Evolutionary conservation across 2,888 invertebrate genomes (phyloP).

Genomic region (Acrocera orbiculus): DNA sequence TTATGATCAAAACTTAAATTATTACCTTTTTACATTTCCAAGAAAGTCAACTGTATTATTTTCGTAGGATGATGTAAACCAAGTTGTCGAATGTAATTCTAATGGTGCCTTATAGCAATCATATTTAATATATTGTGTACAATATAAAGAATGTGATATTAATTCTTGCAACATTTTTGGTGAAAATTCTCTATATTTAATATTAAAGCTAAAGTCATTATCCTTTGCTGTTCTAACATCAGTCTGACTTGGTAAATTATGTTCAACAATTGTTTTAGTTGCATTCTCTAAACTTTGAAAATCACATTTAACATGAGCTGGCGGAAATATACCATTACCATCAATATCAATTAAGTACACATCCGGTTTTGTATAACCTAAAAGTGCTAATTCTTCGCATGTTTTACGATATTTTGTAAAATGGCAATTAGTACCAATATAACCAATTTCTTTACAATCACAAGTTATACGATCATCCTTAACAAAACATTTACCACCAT

Average conservation of each 20-base stretch:
- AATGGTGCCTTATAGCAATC: conserved; percentile 79
- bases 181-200: conserved; percentile 75
- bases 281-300: conserved; percentile 73
- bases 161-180: conserved; percentile 82
- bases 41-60: conserved; percentile 66
- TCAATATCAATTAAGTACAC: conserved; percentile 88
- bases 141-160: conserved; percentile 75
- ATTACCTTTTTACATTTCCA: conserved; percentile 62
- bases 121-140: conserved; percentile 76
- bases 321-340: conserved; percentile 81
- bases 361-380: conserved; percentile 77
- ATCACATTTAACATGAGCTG: conserved; percentile 81
- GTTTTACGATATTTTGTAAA: conserved; percentile 83
- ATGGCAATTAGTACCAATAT: conserved; percentile 86
- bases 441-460: conserved; percentile 78
- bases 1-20: conserved; percentile 4
- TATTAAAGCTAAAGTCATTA: conserved; percentile 65
- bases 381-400: conserved; percentile 76
- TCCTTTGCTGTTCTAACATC: conserved; percentile 66
- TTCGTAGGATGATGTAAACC: conserved; percentile 67
- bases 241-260: conserved; percentile 78
- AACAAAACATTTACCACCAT: conserved; percentile 79
- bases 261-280: conserved; percentile 77
- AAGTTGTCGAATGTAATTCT: conserved; percentile 71
- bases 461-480: conserved; percentile 75